Evolutionary conservation across 2,113 vertebrate species (phyloP).

Genomic region (Eptesicus fuscus): DNA sequence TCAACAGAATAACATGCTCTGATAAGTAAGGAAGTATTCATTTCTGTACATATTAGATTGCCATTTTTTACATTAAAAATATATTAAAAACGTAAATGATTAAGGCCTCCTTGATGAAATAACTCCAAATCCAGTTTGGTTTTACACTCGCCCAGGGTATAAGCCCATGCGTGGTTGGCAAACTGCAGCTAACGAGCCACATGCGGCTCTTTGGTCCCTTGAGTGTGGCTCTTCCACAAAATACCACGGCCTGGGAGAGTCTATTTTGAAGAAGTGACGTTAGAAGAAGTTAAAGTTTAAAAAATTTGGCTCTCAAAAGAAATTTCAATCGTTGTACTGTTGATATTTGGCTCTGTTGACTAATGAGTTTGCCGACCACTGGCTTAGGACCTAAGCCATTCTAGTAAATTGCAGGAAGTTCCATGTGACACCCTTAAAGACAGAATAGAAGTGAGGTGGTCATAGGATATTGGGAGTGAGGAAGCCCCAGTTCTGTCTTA

Average conservation of each 20-base stretch:
- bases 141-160: neutral
- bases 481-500: neutral
- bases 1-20: neutral
- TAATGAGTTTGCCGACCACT: too few species aligned
- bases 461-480: neutral
- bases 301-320: too few species aligned
- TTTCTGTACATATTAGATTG: neutral
- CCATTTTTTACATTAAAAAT: slow-evolving; percentile 26
- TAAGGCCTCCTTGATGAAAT: neutral
- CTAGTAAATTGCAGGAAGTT: neutral
- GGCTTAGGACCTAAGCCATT: neutral
- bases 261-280: too few species aligned
- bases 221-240: too few species aligned
- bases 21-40: neutral
- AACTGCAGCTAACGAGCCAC: too few species aligned
- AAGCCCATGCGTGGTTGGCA: neutral
- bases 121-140: neutral
- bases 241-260: too few species aligned
- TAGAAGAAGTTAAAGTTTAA: too few species aligned
- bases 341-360: too few species aligned
- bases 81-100: neutral
- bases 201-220: too few species aligned
- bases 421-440: neutral
- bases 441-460: neutral
- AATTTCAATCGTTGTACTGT: too few species aligned